phyloP scores from a whole-genome alignment of 2,888 invertebrate genomes.

The Ophioninae sp. region DNA sequence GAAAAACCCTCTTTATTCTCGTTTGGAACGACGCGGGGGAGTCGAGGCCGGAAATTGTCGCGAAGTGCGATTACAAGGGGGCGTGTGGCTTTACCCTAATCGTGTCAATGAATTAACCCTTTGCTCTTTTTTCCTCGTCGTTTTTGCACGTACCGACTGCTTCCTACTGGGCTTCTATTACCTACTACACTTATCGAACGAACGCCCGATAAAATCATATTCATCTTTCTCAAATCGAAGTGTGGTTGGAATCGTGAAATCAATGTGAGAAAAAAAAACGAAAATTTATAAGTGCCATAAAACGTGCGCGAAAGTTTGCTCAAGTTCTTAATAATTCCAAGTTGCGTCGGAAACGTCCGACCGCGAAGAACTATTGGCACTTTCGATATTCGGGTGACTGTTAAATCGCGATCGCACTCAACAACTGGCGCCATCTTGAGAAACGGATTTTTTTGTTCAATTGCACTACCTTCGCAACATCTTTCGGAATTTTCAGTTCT shows the following conservation, averaged over 20 bases:
- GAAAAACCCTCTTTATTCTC: background rate
- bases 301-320: background rate
- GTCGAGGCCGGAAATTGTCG: background rate
- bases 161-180: background rate
- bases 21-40: background rate
- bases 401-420: no score
- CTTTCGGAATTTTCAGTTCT: background rate
- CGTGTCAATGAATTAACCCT: background rate
- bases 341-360: background rate
- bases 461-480: background rate
- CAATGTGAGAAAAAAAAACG: background rate
- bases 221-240: background rate
- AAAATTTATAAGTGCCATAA: background rate
- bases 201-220: background rate
- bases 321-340: background rate
- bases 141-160: background rate
- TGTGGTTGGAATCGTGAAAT: background rate
- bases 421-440: background rate
- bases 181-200: background rate
- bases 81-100: background rate
- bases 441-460: background rate
- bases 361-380: no score
- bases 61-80: background rate
- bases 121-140: background rate
- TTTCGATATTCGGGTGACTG: no score